phyloP scores from a whole-genome alignment of 2,113 vertebrate genomes.

The Ardeotis arabs region DNA sequence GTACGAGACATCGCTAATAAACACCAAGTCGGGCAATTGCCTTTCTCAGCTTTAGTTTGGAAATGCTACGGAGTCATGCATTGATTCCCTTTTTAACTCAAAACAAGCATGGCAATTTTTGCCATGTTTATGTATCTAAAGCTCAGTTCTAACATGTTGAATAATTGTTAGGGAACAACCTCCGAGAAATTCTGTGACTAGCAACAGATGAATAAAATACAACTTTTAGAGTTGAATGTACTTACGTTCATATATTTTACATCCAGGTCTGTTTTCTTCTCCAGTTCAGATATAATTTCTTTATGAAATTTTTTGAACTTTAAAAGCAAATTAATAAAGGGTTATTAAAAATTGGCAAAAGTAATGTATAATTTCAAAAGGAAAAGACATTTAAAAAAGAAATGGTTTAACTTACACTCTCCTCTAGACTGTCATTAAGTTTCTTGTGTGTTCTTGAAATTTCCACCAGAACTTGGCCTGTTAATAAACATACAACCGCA shows the following conservation, averaged over 20 bases:
- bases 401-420: constrained; percentile 83
- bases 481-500: background rate
- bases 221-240: background rate
- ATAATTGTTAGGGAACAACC: background rate
- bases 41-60: background rate
- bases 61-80: background rate
- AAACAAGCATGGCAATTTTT: background rate
- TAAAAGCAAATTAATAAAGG: constrained; percentile 30
- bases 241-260: constrained; percentile 98
- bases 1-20: background rate
- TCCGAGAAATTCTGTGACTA: background rate
- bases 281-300: constrained; percentile 91
- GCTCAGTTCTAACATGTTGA: background rate
- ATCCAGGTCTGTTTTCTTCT: constrained; percentile 96
- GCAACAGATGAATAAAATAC: background rate
- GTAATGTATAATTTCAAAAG: background rate
- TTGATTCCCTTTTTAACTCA: background rate
- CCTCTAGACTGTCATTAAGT: constrained; percentile 88
- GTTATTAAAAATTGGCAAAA: constrained; percentile 1
- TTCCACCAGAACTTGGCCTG: constrained; percentile 92
- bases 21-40: background rate
- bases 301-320: constrained; percentile 94
- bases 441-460: constrained; percentile 90
- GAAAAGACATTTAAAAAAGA: background rate
- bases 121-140: background rate